phyloP scores from a whole-genome alignment of 92 coral and sea anemone species.

The Blastomussa wellsi region DNA sequence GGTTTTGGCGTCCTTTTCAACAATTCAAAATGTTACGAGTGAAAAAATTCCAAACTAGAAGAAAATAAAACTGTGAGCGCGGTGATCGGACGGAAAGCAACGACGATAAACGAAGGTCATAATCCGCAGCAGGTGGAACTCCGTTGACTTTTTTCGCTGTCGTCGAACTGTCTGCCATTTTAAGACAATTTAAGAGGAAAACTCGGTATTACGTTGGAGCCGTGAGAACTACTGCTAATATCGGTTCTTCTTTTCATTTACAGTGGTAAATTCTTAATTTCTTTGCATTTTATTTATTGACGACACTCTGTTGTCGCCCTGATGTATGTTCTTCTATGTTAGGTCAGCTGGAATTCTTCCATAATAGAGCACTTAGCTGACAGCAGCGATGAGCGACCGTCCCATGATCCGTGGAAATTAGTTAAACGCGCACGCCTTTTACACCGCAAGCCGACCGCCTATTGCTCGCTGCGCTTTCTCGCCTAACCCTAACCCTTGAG shows the following conservation, averaged over 20 bases:
- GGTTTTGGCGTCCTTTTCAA: neutral
- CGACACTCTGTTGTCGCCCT: slow-evolving; percentile 53
- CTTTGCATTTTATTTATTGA: slow-evolving; percentile 62
- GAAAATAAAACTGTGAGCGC: neutral
- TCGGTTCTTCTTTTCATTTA: slow-evolving; percentile 42
- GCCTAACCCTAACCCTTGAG: no score
- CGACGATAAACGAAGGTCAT: slow-evolving; percentile 28
- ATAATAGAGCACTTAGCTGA: slow-evolving; percentile 67
- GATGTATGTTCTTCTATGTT: slow-evolving; percentile 78
- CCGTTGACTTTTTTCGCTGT: slow-evolving; percentile 10
- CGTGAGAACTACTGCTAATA: neutral
- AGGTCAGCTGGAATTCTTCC: slow-evolving; percentile 69
- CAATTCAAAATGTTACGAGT: neutral
- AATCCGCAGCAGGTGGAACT: slow-evolving; percentile 6
- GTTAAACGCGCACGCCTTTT: slow-evolving; percentile 34
- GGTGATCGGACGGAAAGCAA: neutral
- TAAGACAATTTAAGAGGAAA: neutral
- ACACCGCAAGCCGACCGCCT: slow-evolving; percentile 5
- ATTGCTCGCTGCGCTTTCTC: slow-evolving; percentile 14
- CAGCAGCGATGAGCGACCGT: slow-evolving; percentile 16
- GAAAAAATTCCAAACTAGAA: neutral
- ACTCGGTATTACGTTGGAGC: neutral
- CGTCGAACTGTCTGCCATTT: neutral
- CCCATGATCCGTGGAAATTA: slow-evolving; percentile 27
- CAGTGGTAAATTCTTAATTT: slow-evolving; percentile 60